Conservation (phyloP, 2,888 invertebrate species). For the Epistrophe grossulariae region DNA sequence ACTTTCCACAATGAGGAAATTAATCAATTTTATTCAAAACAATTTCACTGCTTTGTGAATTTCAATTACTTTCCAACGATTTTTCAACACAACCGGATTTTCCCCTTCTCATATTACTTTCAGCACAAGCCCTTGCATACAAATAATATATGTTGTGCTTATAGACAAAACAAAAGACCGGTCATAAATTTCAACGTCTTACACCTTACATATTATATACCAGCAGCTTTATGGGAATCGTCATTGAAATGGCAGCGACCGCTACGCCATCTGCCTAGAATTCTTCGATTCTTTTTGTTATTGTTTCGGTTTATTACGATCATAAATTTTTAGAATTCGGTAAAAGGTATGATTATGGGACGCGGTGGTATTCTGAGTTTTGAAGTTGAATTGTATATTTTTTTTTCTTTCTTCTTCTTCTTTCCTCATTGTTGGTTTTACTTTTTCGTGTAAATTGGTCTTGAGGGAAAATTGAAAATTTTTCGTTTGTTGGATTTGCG, state of each 20-base stretch:
- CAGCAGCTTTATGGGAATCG: background rate
- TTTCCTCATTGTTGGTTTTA: background rate
- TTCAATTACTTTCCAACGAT: conserved; percentile 43
- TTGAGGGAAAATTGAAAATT: conserved; percentile 48
- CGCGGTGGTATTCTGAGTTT: conserved; percentile 9
- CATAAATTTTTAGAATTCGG: conserved; percentile 55
- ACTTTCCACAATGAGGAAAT: background rate
- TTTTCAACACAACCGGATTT: conserved; percentile 12
- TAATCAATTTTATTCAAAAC: conserved; percentile 60
- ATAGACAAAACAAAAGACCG: conserved; percentile 27
- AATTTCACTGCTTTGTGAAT: conserved; percentile 55
- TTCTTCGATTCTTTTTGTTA: conserved; percentile 54
- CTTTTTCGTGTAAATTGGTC: conserved; percentile 10
- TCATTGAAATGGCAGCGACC: conserved; percentile 9
- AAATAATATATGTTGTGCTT: conserved; percentile 6
- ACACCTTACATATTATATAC: too few relatives aligned
- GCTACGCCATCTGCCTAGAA: conserved; percentile 58
- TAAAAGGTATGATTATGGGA: conserved; percentile 3
- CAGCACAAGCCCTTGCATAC: background rate
- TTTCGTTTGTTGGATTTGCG: conserved; percentile 35
- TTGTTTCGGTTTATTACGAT: conserved; percentile 59
- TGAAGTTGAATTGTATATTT: background rate
- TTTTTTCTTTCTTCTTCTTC: background rate
- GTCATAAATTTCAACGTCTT: conserved; percentile 29
- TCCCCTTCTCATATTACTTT: background rate